Conservation (phyloP, 2,113 vertebrate genomes). For the Ploceus nigricollis region DNA sequence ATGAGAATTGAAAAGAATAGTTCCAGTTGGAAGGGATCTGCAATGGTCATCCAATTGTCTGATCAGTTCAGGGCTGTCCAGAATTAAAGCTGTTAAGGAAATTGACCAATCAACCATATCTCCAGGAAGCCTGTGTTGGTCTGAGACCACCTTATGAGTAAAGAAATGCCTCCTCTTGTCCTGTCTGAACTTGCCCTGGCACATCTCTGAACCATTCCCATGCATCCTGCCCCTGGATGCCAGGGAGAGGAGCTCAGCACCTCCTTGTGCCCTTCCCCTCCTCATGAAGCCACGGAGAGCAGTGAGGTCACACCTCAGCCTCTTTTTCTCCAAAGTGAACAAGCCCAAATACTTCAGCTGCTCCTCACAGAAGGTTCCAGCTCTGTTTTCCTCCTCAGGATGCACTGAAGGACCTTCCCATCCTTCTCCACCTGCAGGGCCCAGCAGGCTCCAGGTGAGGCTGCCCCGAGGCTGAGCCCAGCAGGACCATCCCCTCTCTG, state of each 20-base stretch:
- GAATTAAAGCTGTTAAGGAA: not conserved
- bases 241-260: not conserved
- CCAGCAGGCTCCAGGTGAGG: not conserved
- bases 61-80: not conserved
- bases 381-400: not conserved
- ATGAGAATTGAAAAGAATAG: not conserved
- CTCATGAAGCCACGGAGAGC: not conserved
- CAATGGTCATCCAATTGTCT: not conserved
- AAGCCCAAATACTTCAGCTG: not conserved
- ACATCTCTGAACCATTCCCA: no score
- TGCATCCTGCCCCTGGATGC: not conserved
- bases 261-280: not conserved
- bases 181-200: not conserved
- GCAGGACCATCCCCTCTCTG: accelerated
- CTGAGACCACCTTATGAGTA: not conserved
- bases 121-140: not conserved
- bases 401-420: not conserved
- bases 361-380: not conserved
- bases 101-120: accelerated
- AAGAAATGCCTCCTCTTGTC: not conserved
- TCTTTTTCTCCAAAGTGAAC: not conserved
- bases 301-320: not conserved
- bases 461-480: accelerated
- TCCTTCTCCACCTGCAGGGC: not conserved
- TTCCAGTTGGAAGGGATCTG: not conserved